Evolutionary conservation across 1,140 invertebrate genomes (phyloP).

Genomic region (Scylla paramamosain): DNA sequence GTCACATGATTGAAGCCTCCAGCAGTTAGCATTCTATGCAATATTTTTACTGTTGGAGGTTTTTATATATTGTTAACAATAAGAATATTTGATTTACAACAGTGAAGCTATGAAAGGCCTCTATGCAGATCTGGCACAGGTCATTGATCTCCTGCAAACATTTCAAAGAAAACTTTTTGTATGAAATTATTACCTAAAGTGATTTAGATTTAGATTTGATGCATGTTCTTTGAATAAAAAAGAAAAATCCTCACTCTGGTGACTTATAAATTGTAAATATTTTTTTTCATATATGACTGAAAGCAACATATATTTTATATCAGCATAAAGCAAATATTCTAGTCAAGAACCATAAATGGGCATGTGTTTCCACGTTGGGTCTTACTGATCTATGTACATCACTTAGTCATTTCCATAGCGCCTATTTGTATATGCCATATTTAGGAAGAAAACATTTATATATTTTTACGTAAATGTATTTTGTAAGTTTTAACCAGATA

Average conservation of each 20-base stretch:
- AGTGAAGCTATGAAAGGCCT: too few species aligned
- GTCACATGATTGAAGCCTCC: too few species aligned
- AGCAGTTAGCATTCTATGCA: too few species aligned
- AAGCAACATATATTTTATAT: background rate
- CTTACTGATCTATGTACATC: background rate
- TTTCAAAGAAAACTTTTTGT: too few species aligned
- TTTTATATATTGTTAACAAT: too few species aligned
- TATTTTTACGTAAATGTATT: background rate
- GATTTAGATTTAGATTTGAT: too few species aligned
- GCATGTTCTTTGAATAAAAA: too few species aligned
- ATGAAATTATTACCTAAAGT: too few species aligned
- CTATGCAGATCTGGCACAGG: too few species aligned
- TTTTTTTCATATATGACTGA: background rate
- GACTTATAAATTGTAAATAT: background rate
- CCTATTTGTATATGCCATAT: background rate
- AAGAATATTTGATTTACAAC: too few species aligned
- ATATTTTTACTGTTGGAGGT: too few species aligned
- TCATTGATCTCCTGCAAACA: too few species aligned
- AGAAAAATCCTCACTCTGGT: background rate
- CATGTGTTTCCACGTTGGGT: background rate
- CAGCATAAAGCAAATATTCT: background rate
- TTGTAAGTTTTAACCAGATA: background rate
- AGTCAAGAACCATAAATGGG: background rate
- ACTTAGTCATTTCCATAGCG: background rate
- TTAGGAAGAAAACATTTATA: background rate